phyloP scores from a whole-genome alignment of 2,113 vertebrate species.

The Takifugu flavidus region DNA sequence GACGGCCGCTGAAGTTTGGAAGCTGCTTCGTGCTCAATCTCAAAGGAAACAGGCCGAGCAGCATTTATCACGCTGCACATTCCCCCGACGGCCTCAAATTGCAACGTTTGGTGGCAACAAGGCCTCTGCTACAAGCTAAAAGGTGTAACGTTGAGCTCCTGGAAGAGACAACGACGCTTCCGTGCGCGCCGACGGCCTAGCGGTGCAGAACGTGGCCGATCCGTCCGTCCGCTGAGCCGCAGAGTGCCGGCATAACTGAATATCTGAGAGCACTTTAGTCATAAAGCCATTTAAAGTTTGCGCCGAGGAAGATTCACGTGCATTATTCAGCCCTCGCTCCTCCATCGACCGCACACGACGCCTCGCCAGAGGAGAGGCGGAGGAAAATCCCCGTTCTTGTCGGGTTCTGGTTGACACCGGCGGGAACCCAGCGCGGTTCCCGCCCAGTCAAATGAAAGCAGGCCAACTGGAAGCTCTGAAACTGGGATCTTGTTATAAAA shows the following conservation, averaged over 20 bases:
- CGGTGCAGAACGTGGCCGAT: constrained; percentile 37
- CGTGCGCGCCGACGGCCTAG: background rate
- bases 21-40: constrained; percentile 40
- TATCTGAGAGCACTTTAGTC: constrained; percentile 56
- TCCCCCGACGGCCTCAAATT: too few species aligned
- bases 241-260: constrained; percentile 34
- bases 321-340: constrained; percentile 35
- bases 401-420: constrained; percentile 10
- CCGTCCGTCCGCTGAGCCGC: constrained; percentile 29
- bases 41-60: constrained; percentile 29
- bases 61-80: background rate
- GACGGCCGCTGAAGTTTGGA: constrained; percentile 46
- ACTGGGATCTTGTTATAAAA: constrained; percentile 24
- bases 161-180: constrained; percentile 11
- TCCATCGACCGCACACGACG: background rate
- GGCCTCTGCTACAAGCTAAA: constrained; percentile 8
- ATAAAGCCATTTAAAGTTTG: constrained; percentile 44
- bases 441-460: background rate
- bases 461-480: background rate
- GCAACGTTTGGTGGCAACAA: too few species aligned
- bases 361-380: constrained; percentile 10
- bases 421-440: background rate
- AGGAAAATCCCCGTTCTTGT: constrained; percentile 5
- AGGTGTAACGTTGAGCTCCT: background rate
- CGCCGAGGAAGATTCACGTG: constrained; percentile 31